Conservation (phyloP, 2,113 vertebrate genomes). For the Dromiciops gliroides region DNA sequence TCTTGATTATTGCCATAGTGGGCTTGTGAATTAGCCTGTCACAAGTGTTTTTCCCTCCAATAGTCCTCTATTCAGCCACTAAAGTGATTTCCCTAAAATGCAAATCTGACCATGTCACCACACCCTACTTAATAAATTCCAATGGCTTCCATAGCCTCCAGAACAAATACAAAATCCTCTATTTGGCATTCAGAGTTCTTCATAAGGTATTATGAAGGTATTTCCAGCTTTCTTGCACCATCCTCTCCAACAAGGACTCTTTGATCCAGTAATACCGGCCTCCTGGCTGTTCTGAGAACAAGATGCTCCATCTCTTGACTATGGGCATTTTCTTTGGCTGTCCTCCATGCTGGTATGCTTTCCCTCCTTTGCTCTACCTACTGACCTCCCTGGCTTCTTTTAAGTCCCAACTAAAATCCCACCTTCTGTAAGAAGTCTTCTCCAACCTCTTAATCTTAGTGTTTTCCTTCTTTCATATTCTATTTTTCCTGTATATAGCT, state of each 20-base stretch:
- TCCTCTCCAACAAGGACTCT: neutral
- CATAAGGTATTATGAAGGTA: too few species aligned
- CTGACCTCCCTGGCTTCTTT: neutral
- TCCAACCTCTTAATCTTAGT: too few species aligned
- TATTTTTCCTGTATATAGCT: neutral
- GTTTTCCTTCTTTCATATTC: neutral
- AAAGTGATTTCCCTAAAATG: neutral
- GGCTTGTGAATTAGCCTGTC: neutral
- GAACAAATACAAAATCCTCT: neutral
- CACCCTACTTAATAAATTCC: neutral
- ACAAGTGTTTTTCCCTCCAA: neutral
- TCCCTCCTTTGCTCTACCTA: neutral
- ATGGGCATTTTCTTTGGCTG: neutral
- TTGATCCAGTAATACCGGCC: neutral
- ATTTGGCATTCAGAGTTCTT: neutral
- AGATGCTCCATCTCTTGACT: neutral
- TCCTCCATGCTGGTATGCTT: neutral
- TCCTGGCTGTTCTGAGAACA: neutral
- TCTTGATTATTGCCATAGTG: neutral
- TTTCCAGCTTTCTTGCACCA: neutral
- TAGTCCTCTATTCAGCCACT: neutral
- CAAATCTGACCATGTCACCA: neutral
- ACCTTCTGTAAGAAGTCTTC: neutral
- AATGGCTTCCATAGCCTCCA: neutral
- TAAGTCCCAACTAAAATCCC: neutral